These are phyloP conservation scores for Antennarius maculatus DNA, from an alignment of 2,797 vertebrate species.

Conservation along the genomic window DNA sequence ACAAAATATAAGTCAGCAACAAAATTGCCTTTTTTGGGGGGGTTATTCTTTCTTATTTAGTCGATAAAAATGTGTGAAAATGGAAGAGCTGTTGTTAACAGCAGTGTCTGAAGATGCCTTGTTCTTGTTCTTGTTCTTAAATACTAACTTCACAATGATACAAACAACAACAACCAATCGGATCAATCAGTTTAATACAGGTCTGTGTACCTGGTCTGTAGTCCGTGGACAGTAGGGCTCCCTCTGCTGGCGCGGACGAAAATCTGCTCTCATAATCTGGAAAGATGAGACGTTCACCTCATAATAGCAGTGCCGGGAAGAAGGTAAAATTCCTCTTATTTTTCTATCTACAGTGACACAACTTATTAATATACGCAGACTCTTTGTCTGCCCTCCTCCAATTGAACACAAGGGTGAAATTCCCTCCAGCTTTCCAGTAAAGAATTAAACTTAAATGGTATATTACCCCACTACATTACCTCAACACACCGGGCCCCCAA, in stretches of 20 bases:
- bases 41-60: neutral
- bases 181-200: too few relatives aligned
- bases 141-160: too few relatives aligned
- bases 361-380: conserved; percentile 55
- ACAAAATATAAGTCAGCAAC: neutral
- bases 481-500: conserved; percentile 24
- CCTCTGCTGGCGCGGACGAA: conserved; percentile 64
- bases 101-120: neutral
- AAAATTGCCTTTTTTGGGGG: too few relatives aligned
- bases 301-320: conserved; percentile 61
- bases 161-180: too few relatives aligned
- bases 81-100: neutral
- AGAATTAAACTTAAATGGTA: conserved; percentile 67
- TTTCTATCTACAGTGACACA: conserved; percentile 40
- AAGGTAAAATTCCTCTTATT: conserved; percentile 39
- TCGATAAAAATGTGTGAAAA: neutral
- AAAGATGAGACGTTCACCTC: conserved; percentile 53
- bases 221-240: conserved; percentile 32
- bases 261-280: conserved; percentile 16
- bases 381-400: conserved; percentile 42
- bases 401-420: conserved; percentile 36
- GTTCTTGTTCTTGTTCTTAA: too few relatives aligned
- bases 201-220: neutral
- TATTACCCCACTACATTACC: conserved; percentile 46
- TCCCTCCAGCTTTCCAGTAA: conserved; percentile 61